These are phyloP conservation scores for Cryptoblepharus egeriae DNA, from an alignment of 2,797 vertebrate species.

Conservation along the genomic window DNA sequence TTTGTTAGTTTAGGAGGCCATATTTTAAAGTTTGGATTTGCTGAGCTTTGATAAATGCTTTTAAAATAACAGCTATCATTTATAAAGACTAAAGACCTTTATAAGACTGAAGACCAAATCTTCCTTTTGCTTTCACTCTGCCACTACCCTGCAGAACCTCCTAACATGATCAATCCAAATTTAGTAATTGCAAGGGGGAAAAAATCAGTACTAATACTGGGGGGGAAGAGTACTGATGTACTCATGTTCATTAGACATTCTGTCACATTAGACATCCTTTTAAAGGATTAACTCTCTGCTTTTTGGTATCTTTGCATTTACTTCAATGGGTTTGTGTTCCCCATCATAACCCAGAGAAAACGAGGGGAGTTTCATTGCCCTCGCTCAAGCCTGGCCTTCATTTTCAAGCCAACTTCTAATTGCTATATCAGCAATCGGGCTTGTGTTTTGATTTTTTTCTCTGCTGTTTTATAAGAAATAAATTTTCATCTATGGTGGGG, in stretches of 20 bases:
- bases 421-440: conserved; percentile 31
- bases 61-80: not conserved
- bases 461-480: conserved; percentile 80
- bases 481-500: conserved; percentile 59
- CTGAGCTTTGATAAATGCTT: conserved; percentile 30
- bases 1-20: not conserved
- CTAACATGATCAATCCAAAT: not conserved
- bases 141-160: not conserved
- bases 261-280: too few species aligned
- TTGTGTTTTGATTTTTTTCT: conserved; percentile 71
- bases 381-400: not conserved
- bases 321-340: not conserved
- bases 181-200: not conserved
- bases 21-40: not conserved
- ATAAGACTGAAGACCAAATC: too few species aligned
- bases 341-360: conserved; percentile 22
- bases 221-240: not conserved
- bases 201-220: too few species aligned
- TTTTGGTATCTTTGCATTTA: fast-evolving
- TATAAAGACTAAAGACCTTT: too few species aligned
- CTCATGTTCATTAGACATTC: not conserved
- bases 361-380: not conserved
- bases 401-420: not conserved
- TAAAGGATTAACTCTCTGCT: fast-evolving
- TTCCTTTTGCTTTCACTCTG: not conserved